Conservation (phyloP, 2,888 invertebrate species). For the Drosophila merina region DNA sequence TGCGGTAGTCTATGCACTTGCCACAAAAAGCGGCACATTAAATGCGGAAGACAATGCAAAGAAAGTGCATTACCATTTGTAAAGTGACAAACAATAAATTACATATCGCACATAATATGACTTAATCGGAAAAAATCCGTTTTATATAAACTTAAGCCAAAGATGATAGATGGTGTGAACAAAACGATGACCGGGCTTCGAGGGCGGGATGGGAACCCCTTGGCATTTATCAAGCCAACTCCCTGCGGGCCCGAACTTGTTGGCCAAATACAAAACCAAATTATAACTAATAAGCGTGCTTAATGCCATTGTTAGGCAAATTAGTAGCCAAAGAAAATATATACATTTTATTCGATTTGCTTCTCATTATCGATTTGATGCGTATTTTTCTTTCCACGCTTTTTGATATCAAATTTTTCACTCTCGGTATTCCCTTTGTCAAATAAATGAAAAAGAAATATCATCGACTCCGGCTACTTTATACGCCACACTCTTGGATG, state of each 20-base stretch:
- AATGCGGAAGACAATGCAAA: conserved; percentile 28
- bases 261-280: conserved; percentile 59
- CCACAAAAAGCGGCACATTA: conserved; percentile 9
- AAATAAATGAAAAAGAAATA: conserved; percentile 34
- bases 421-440: conserved; percentile 27
- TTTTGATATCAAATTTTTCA: conserved; percentile 29
- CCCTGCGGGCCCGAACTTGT: conserved; percentile 34
- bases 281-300: conserved; percentile 66
- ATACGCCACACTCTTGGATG: conserved; percentile 18
- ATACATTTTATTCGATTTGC: conserved; percentile 32
- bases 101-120: conserved; percentile 22
- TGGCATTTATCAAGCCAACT: conserved; percentile 52
- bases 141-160: conserved; percentile 9
- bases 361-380: conserved; percentile 23
- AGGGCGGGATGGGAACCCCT: conserved; percentile 30
- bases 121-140: conserved; percentile 29
- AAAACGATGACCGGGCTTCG: conserved; percentile 7
- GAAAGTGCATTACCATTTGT: conserved; percentile 41
- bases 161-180: conserved; percentile 68
- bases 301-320: conserved; percentile 69
- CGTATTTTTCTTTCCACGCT: conserved; percentile 14
- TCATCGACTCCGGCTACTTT: conserved; percentile 42
- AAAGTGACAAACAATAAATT: conserved; percentile 22
- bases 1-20: conserved; percentile 27
- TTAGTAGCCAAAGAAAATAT: conserved; percentile 46